Percentiles rank a stretch among this genome's conserved stretches.
phyloP scores from a whole-genome alignment of 2,888 invertebrate species.

The Caenorhabditis zanzibari region DNA sequence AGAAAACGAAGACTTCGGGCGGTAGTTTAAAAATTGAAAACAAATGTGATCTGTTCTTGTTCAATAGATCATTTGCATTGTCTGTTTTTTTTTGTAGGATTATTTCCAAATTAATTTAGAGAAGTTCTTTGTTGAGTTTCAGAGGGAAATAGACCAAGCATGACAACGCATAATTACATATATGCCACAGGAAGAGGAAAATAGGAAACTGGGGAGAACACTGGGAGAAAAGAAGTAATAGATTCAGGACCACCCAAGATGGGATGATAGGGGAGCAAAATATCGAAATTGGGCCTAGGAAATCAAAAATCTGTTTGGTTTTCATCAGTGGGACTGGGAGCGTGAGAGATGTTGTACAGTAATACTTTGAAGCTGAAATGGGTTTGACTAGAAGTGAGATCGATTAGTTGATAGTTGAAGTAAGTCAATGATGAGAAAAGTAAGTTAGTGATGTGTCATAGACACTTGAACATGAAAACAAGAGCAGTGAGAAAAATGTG shows the following conservation, averaged over 20 bases:
- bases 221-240: constrained; percentile 15
- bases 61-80: neutral
- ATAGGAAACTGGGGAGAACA: constrained; percentile 28
- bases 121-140: constrained; percentile 41
- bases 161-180: constrained; percentile 38
- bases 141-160: constrained; percentile 26
- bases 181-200: constrained; percentile 47
- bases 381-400: constrained; percentile 44
- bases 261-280: constrained; percentile 19
- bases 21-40: constrained; percentile 28
- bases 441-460: constrained; percentile 8
- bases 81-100: neutral
- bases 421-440: neutral
- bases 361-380: constrained; percentile 59
- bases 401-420: constrained; percentile 9
- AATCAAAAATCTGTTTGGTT: constrained; percentile 10
- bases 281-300: constrained; percentile 25
- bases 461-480: constrained; percentile 50
- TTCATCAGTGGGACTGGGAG: constrained; percentile 23
- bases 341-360: constrained; percentile 25
- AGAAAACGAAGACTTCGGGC: neutral
- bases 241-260: constrained; percentile 20
- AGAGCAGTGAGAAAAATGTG: constrained; percentile 44
- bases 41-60: constrained; percentile 22
- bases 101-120: neutral